Evolutionary conservation across 1,140 invertebrate species (phyloP).

Genomic region (Lutraria rhynchaena): DNA sequence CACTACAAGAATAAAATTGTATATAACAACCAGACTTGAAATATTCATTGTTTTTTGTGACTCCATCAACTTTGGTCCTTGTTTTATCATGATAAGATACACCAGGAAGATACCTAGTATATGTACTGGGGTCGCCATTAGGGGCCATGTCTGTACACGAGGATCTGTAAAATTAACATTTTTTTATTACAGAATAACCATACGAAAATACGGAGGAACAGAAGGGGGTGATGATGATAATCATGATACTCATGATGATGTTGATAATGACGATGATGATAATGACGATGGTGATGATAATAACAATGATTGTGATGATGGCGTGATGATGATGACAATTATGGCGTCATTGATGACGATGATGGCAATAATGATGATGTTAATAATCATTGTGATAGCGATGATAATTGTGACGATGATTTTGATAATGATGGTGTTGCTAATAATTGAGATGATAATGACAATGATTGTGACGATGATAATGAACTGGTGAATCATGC

Average conservation of each 20-base stretch:
- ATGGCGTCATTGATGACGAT: background rate
- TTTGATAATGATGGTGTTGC: background rate
- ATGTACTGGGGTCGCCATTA: slow-evolving; percentile 80
- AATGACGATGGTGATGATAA: background rate
- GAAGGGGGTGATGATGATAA: background rate
- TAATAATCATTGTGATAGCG: background rate
- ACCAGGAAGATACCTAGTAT: slow-evolving; percentile 74
- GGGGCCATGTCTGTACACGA: slow-evolving; percentile 80
- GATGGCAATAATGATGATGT: background rate
- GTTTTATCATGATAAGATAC: slow-evolving; percentile 85
- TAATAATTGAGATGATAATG: background rate
- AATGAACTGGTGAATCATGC: background rate
- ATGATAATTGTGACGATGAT: too few species aligned
- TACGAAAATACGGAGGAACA: background rate
- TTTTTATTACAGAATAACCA: background rate
- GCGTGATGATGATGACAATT: background rate
- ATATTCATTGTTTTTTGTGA: slow-evolving; percentile 92
- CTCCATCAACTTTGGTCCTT: slow-evolving; percentile 92
- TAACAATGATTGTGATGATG: background rate
- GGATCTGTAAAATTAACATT: slow-evolving; percentile 75
- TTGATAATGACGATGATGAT: background rate
- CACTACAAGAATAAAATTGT: slow-evolving; percentile 92
- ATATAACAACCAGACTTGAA: slow-evolving; percentile 88
- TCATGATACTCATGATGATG: background rate
- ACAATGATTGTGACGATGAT: background rate